Evolutionary conservation across 2,113 vertebrate genomes (phyloP), one percentile per base, ranked within the genome.

Genomic region (Lycocorax pyrrhopterus): DNA sequence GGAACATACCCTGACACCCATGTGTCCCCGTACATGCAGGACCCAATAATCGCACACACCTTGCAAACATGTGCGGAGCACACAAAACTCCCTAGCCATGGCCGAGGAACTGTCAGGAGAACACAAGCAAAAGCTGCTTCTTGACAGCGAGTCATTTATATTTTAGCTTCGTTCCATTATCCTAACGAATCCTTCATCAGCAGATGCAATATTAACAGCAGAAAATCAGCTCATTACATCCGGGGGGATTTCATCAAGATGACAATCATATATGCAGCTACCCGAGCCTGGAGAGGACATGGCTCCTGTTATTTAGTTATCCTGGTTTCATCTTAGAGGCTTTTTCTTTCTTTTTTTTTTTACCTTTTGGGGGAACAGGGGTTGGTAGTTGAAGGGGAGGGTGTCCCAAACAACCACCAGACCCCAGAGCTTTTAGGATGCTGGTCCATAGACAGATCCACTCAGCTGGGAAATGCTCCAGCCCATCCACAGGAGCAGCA

Each of bases 131-230:
- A 99, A 99, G 99, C 99, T 99, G 99, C 98, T 99, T 99, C 99
- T 99, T 99, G 99, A 99, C 99, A 99, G 99, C 98, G 98, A 99
- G 99, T 99, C 99, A 99, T 99, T 99, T 99, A 99, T 99, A 99
- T 99, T 99, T 99, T 99, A 99, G 99, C 98, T 99, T 98, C 99
- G 99, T 99, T 99, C 99, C 99, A 99, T 99, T 99, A 99, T 99
- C 99, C 99, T 99, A 99, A 99, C 99, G 99, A 99, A 99, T 99
- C 99, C 99, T 99, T 99, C 99, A 99, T 99, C 99, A 99, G 99
- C 99, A 99, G 99, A 99, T 99, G 99, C 99, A 99, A 99, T 99
- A 99, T 99, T 99, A 99, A 99, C 99, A 99, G 99, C 99, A 99
- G 99, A 99, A 99, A 99, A 99, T 99, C 99, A 99, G 99, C 99